These are phyloP conservation scores for Eudemis profundana DNA, from an alignment of 2,888 invertebrate genomes.

Conservation along the genomic window DNA sequence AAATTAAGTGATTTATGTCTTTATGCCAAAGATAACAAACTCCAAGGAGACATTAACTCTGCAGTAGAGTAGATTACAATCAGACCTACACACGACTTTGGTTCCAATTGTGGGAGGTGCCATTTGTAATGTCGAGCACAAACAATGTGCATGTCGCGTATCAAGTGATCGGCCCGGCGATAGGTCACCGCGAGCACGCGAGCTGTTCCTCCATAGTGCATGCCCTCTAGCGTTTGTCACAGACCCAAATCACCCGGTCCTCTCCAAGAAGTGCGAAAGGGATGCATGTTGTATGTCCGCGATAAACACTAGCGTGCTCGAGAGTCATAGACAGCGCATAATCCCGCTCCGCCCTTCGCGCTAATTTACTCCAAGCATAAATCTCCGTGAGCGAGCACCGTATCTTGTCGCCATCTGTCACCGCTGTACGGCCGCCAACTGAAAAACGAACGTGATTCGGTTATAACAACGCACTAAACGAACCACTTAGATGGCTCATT, in stretches of 20 bases:
- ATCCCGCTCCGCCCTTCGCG: slow-evolving; percentile 67
- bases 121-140: slow-evolving; percentile 66
- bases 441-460: slow-evolving; percentile 79
- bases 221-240: slow-evolving; percentile 17
- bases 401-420: slow-evolving; percentile 70
- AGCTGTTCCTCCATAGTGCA: slow-evolving; percentile 41
- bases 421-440: slow-evolving; percentile 61
- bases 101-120: slow-evolving; percentile 69
- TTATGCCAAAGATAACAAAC: slow-evolving; percentile 32
- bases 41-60: slow-evolving; percentile 37
- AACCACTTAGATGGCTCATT: slow-evolving; percentile 76
- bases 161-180: slow-evolving; percentile 63
- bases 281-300: neutral
- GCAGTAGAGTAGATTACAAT: slow-evolving; percentile 55
- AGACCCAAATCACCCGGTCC: slow-evolving; percentile 8
- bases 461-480: slow-evolving; percentile 74
- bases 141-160: slow-evolving; percentile 63
- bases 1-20: slow-evolving; percentile 21
- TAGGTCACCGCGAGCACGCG: slow-evolving; percentile 65
- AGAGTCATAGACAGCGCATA: slow-evolving; percentile 48
- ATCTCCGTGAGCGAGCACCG: slow-evolving; percentile 59
- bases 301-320: slow-evolving; percentile 46
- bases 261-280: neutral
- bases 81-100: slow-evolving; percentile 54
- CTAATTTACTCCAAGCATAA: slow-evolving; percentile 66